Conservation (phyloP, 2,888 invertebrate genomes). For the Eupithecia exiguata region DNA sequence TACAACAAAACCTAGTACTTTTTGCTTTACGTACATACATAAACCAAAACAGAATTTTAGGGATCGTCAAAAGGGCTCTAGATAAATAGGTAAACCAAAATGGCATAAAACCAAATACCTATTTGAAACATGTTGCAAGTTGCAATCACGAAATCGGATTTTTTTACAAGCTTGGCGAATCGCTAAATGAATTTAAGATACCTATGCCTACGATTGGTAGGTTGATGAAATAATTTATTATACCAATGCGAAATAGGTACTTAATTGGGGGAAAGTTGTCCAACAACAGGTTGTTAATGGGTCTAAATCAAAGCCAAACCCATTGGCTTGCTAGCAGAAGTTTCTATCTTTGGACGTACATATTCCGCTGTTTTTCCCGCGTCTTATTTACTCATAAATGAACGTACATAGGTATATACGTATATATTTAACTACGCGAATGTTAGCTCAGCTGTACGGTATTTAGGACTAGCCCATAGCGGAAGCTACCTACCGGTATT, state of each 20-base stretch:
- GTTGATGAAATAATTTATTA: slow-evolving; percentile 8
- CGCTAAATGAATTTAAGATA: slow-evolving; percentile 1
- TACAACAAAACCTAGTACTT: background rate
- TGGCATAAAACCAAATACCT: background rate
- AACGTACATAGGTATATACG: background rate
- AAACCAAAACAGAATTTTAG: background rate
- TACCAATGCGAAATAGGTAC: slow-evolving; percentile 2
- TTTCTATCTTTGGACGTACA: background rate
- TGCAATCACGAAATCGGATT: background rate
- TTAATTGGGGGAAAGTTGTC: slow-evolving; percentile 18
- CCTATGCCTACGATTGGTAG: background rate
- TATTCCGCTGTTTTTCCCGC: background rate
- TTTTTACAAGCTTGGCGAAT: slow-evolving; percentile 5
- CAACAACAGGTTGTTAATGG: slow-evolving; percentile 9
- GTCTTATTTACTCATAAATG: background rate
- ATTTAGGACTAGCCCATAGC: slow-evolving; percentile 16
- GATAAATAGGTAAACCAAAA: background rate
- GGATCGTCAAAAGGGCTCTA: background rate
- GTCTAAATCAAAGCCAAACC: background rate
- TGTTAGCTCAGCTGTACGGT: slow-evolving; percentile 33
- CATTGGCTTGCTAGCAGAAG: background rate
- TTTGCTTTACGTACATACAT: background rate
- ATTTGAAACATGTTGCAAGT: background rate
- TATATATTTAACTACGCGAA: background rate
- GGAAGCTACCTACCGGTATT: slow-evolving; percentile 11